phyloP scores from a whole-genome alignment of 2,113 vertebrate genomes.

The Leptosomus discolor region DNA sequence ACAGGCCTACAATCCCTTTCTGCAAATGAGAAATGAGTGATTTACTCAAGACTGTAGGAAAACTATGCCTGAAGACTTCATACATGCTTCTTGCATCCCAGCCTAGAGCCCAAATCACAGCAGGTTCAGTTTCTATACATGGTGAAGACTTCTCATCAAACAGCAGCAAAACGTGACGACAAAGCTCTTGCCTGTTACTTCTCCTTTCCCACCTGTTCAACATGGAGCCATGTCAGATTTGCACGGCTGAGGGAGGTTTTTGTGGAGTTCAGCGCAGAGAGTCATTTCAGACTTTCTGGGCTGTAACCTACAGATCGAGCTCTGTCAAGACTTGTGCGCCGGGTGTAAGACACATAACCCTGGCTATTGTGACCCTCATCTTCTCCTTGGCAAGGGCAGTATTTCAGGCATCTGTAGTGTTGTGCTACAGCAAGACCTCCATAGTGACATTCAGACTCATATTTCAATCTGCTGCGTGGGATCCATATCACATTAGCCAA shows the following conservation, averaged over 20 bases:
- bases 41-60: not conserved
- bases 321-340: not conserved
- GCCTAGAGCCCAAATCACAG: not conserved
- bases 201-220: not conserved
- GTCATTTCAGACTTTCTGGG: not conserved
- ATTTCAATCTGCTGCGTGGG: not conserved
- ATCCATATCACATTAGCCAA: not conserved
- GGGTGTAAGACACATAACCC: too few species aligned
- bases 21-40: not conserved
- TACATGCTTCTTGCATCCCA: accelerated
- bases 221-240: not conserved
- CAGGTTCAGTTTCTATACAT: not conserved
- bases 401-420: not conserved
- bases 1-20: not conserved
- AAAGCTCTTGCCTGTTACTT: not conserved
- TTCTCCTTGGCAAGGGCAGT: not conserved
- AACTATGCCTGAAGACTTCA: not conserved
- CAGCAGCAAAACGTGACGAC: not conserved
- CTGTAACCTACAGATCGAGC: not conserved
- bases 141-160: not conserved
- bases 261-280: not conserved
- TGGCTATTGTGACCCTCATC: too few species aligned
- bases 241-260: not conserved
- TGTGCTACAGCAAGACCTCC: not conserved
- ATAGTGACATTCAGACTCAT: not conserved